These are phyloP conservation scores for Rhinogobio ventralis DNA, from an alignment of 2,797 vertebrate species.

Conservation along the genomic window DNA sequence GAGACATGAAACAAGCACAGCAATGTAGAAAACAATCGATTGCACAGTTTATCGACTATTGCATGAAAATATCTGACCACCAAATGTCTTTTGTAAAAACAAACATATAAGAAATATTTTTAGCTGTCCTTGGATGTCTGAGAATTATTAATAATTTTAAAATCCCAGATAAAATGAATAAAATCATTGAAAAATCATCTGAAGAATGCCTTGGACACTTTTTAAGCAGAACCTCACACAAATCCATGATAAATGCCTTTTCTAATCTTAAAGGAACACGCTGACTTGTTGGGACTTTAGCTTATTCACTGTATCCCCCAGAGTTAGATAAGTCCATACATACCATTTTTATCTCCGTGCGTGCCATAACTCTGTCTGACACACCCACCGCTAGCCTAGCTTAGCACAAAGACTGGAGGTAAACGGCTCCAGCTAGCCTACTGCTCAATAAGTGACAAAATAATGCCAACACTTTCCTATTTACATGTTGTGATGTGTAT, in stretches of 20 bases:
- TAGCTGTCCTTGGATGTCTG: background rate
- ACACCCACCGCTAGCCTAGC: too few species aligned
- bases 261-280: background rate
- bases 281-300: too few species aligned
- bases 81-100: background rate
- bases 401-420: too few species aligned
- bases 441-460: too few species aligned
- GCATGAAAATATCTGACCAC: background rate
- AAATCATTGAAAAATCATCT: too few species aligned
- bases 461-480: too few species aligned
- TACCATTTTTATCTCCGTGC: too few species aligned
- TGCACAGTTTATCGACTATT: background rate
- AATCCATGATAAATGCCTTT: background rate
- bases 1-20: background rate
- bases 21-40: background rate
- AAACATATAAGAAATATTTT: background rate
- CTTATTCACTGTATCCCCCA: too few species aligned
- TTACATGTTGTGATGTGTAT: too few species aligned
- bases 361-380: too few species aligned
- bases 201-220: background rate
- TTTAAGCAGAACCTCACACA: background rate
- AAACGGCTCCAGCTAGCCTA: too few species aligned
- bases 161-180: background rate
- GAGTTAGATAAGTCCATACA: too few species aligned
- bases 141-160: background rate